Percentiles rank a stretch among this genome's conserved stretches.
Conservation (phyloP, 2,888 invertebrate genomes). For the Maniola hyperantus region DNA sequence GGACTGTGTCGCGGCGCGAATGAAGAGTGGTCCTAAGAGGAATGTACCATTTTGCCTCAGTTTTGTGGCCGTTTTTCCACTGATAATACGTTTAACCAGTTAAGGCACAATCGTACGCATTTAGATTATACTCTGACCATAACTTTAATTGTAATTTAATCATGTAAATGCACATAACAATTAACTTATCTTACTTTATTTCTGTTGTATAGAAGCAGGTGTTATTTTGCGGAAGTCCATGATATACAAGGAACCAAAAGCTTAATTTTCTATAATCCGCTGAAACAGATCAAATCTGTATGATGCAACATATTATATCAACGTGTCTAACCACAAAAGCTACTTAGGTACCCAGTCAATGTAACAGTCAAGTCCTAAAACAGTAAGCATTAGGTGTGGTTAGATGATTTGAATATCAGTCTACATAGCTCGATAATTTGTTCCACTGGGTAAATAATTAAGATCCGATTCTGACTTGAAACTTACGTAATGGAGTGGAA, state of each 20-base stretch:
- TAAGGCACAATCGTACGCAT: conserved; percentile 60
- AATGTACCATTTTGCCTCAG: conserved; percentile 43
- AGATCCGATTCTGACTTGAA: conserved; percentile 38
- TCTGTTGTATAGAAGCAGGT: too few species aligned
- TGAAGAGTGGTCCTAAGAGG: too few species aligned
- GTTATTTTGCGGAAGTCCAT: too few species aligned
- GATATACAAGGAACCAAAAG: too few species aligned
- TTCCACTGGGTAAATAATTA: conserved; percentile 39
- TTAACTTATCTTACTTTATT: not conserved
- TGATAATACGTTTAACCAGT: conserved; percentile 63
- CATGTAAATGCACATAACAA: conserved; percentile 51
- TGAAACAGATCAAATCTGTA: too few species aligned
- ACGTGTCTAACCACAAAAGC: too few species aligned
- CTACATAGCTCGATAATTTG: conserved; percentile 36
- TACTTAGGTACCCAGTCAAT: not conserved
- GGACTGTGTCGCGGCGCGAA: too few species aligned
- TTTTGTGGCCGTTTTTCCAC: conserved; percentile 53
- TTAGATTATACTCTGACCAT: conserved; percentile 67
- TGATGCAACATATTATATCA: too few species aligned
- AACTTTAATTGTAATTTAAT: conserved; percentile 66
- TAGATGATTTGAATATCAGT: conserved; percentile 37
- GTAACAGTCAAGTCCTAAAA: not conserved
- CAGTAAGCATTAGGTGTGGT: conserved; percentile 32
- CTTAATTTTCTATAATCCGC: too few species aligned
- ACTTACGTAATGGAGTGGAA: conserved; percentile 29